These are phyloP conservation scores for Platichthys flesus DNA, from an alignment of 2,113 vertebrate species.

Conservation along the genomic window DNA sequence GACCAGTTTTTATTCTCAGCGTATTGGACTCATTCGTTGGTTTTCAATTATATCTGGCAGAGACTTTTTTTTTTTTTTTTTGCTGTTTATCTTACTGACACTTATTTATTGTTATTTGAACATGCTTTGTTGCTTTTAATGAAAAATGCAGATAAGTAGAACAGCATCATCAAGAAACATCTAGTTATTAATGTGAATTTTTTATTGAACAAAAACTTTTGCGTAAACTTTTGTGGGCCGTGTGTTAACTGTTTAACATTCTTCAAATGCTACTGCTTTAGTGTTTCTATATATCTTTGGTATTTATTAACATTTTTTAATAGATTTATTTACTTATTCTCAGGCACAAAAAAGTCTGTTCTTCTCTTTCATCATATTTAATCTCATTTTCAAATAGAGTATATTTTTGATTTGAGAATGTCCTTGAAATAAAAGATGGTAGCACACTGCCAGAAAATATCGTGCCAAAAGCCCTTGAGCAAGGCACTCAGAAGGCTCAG, in stretches of 20 bases:
- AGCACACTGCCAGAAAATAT: too few species aligned
- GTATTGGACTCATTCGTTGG: conserved; percentile 28
- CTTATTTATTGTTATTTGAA: conserved; percentile 50
- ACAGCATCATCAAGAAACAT: conserved; percentile 6
- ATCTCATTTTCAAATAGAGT: background rate
- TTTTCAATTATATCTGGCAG: conserved; percentile 53
- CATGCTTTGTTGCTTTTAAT: conserved; percentile 44
- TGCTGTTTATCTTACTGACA: conserved; percentile 46
- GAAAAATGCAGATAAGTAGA: conserved; percentile 48
- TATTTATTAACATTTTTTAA: background rate
- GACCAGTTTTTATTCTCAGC: conserved; percentile 33
- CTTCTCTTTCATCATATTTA: background rate
- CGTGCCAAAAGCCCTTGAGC: conserved; percentile 12
- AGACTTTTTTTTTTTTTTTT: conserved; percentile 16
- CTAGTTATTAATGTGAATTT: conserved; percentile 12
- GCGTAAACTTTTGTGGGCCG: too few species aligned
- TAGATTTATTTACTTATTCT: background rate
- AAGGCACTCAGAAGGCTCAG: background rate
- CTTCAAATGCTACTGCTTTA: too few species aligned
- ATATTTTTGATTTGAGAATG: conserved; percentile 3
- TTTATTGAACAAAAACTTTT: too few species aligned
- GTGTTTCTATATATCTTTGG: too few species aligned
- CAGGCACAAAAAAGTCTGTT: too few species aligned
- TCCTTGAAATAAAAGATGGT: background rate
- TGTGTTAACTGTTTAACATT: background rate